Percentiles rank a stretch among this genome's conserved stretches.
These are phyloP conservation scores for Drosophila emarginata DNA, from an alignment of 2,888 invertebrate species.

Conservation along the genomic window DNA sequence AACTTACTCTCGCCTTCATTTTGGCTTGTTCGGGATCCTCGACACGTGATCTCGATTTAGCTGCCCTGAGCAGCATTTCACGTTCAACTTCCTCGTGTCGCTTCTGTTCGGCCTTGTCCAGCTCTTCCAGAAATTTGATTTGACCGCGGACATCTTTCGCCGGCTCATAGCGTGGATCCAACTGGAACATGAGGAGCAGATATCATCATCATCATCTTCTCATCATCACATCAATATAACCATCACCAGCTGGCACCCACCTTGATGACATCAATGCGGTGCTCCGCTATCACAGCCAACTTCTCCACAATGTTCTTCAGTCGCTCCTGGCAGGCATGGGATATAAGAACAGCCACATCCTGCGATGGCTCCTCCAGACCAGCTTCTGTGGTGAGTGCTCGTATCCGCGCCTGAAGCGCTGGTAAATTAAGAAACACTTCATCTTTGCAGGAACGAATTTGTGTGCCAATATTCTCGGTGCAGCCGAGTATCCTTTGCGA, in stretches of 20 bases:
- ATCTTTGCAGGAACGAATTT: constrained; percentile 95
- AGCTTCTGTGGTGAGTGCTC: constrained; percentile 88
- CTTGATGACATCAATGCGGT: constrained; percentile 96
- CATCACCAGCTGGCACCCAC: constrained; percentile 82
- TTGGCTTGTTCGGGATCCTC: constrained; percentile 99
- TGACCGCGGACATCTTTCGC: constrained; percentile 96
- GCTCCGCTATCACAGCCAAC: constrained; percentile 95
- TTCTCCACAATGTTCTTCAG: constrained; percentile 95
- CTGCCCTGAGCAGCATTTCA: constrained; percentile 95
- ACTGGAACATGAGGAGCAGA: constrained; percentile 82
- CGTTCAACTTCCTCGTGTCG: constrained; percentile 97
- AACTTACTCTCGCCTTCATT: constrained; percentile 93
- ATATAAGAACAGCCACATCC: constrained; percentile 94
- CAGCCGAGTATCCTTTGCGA: constrained; percentile 96
- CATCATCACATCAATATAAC: constrained; percentile 1
- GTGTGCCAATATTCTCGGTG: constrained; percentile 94
- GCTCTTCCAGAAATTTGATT: constrained; percentile 97
- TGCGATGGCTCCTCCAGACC: constrained; percentile 91
- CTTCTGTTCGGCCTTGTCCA: constrained; percentile 96
- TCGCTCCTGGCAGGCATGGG: constrained; percentile 96
- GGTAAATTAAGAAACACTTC: constrained; percentile 92
- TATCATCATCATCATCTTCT: constrained; percentile 1
- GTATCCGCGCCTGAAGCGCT: constrained; percentile 90
- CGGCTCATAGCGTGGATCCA: constrained; percentile 93
- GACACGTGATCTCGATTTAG: constrained; percentile 97